phyloP scores from a whole-genome alignment of 2,113 vertebrate genomes.

The Protobothrops mucrosquamatus region DNA sequence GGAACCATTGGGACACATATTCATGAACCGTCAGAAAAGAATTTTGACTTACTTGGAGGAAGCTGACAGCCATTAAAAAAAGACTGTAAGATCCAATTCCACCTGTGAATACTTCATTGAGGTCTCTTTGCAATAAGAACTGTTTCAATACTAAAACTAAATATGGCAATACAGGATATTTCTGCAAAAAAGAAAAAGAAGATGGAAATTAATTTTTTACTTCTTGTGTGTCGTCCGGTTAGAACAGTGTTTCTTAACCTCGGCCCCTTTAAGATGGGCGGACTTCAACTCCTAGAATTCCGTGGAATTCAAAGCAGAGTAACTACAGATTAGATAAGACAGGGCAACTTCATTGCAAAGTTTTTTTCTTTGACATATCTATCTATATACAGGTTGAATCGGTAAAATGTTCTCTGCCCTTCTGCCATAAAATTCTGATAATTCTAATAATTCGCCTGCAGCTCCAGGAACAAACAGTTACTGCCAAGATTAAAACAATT shows the following conservation, averaged over 20 bases:
- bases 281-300: not conserved
- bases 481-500: not conserved
- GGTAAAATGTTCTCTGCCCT: not conserved
- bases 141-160: slow-evolving; percentile 98
- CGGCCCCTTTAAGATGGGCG: not conserved
- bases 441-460: not conserved
- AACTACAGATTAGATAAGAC: not conserved
- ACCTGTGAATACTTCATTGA: slow-evolving; percentile 98
- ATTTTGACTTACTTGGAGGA: slow-evolving; percentile 83
- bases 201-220: not conserved
- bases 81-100: slow-evolving; percentile 98
- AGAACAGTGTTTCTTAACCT: not conserved
- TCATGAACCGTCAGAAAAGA: not conserved
- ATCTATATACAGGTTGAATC: not conserved
- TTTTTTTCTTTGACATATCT: too few species aligned
- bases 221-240: not conserved
- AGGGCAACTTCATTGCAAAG: not conserved
- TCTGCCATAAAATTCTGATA: not conserved
- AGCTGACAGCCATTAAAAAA: slow-evolving; percentile 99
- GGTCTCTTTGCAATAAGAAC: slow-evolving; percentile 95
- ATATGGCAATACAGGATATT: slow-evolving; percentile 95
- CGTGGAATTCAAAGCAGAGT: not conserved
- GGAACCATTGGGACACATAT: not conserved
- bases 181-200: slow-evolving; percentile 73
- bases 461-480: not conserved